A percentile compares a stretch with the other conserved stretches of the same genome.
Conservation (phyloP, 1,140 invertebrate genomes). For the Halesus radiatus region DNA sequence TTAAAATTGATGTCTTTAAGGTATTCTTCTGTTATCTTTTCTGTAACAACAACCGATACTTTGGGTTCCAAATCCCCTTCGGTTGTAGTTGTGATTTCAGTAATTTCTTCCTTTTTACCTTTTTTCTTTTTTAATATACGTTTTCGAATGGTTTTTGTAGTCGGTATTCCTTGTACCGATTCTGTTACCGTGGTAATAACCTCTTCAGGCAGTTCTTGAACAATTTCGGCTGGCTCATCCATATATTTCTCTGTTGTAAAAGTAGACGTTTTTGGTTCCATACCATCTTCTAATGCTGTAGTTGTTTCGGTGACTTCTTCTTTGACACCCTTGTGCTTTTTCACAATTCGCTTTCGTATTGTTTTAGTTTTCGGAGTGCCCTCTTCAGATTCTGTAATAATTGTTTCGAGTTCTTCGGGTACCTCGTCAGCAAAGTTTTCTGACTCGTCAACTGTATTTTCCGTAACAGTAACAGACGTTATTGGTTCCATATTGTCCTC, state of each 20-base stretch:
- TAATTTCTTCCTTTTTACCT: conserved; percentile 10
- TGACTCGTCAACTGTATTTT: conserved; percentile 46
- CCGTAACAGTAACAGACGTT: conserved; percentile 55
- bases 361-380: not conserved
- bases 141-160: conserved; percentile 49
- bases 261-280: not conserved
- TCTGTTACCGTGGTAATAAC: conserved; percentile 34
- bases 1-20: not conserved
- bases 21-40: not conserved
- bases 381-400: conserved; percentile 26
- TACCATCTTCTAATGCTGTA: not conserved
- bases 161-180: conserved; percentile 44
- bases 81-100: not conserved
- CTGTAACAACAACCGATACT: not conserved
- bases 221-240: conserved; percentile 29
- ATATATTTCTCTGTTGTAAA: conserved; percentile 50
- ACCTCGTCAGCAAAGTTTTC: not conserved
- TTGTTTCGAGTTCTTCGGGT: conserved; percentile 43
- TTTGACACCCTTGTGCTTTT: not conserved
- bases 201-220: conserved; percentile 11
- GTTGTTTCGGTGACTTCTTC: not conserved
- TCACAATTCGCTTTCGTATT: not conserved
- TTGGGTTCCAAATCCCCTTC: not conserved
- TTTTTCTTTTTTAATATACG: not conserved
- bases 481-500: conserved; percentile 56